phyloP scores from a whole-genome alignment of 2,113 vertebrate species.

The Phoenicopterus ruber region DNA sequence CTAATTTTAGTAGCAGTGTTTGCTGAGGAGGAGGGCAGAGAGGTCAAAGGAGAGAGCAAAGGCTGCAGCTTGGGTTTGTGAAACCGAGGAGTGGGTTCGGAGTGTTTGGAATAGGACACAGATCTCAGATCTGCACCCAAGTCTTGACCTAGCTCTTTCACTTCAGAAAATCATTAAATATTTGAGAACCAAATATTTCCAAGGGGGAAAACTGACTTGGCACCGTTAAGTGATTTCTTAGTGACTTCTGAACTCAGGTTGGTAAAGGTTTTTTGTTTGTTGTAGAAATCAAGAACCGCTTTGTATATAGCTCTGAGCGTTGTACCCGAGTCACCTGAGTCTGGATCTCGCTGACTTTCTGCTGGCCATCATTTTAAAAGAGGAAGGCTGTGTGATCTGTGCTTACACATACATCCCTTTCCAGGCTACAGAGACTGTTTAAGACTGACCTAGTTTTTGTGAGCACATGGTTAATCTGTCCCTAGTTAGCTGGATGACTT shows the following conservation, averaged over 20 bases:
- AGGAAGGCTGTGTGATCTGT: not conserved
- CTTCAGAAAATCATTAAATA: not conserved
- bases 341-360: not conserved
- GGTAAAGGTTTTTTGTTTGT: not conserved
- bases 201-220: not conserved
- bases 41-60: not conserved
- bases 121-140: not conserved
- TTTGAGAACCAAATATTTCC: not conserved
- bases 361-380: not conserved
- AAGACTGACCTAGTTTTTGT: slow-evolving; percentile 23
- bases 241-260: not conserved
- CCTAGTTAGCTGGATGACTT: slow-evolving; percentile 7
- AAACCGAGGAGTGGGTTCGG: not conserved
- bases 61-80: not conserved
- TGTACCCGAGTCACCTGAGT: not conserved
- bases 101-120: not conserved
- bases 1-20: slow-evolving; percentile 19
- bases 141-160: not conserved
- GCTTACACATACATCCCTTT: not conserved
- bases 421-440: not conserved
- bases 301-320: not conserved
- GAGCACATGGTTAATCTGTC: slow-evolving; percentile 10
- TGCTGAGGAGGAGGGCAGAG: not conserved
- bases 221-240: not conserved
- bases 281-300: not conserved